Evolutionary conservation across 2,888 invertebrate species (phyloP), one percentile per base, ranked within the genome.

Genomic region (Coelinius sp.): DNA sequence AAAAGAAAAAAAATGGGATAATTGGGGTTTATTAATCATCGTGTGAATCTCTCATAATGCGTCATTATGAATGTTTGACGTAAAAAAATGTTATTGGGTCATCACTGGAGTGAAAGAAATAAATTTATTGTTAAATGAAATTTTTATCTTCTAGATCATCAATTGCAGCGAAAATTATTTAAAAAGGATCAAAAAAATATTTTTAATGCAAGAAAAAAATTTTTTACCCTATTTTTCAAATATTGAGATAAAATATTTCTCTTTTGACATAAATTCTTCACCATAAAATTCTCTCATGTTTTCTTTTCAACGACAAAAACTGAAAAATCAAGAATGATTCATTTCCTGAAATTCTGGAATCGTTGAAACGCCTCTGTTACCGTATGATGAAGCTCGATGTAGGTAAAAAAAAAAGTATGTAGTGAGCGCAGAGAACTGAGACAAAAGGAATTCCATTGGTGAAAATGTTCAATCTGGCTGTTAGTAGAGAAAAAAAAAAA

Each of bases 41-140:
- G 14, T 31, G 35, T 59, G 59, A 59, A 59, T 17, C 35, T 35
- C 31, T 35, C 59, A 59, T 22, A 59, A 59, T 35, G 35, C 12
- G 5, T 17, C 17, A 59, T 59, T 35, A 35, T 27, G n/a, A 56
- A 56, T 27, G 31, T 59, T 59, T 35, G 59, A 35, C 31, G 14
- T 5, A n/a, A 12, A 56, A 56, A 56, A 25, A 10, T 24, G 12
- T 59, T 59, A 31, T 31, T 59, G 17, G 20, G 35, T 20, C 35
- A 31, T 14, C n/a, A 14, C 27, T 1, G 7, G 56, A 6, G 7
- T 17, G 8, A 49, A 17, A 49, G 31, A 31, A 4, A 31, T 8
- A 4, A 31, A 6, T 6, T 31, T 31, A 6, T 31, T n/a, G n/a
- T n/a, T n/a, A n/a, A n/a, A n/a, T n/a, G n/a, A n/a, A n/a, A n/a